Evolutionary conservation across 1,140 invertebrate genomes (phyloP).

Genomic region (Cherax destructor): DNA sequence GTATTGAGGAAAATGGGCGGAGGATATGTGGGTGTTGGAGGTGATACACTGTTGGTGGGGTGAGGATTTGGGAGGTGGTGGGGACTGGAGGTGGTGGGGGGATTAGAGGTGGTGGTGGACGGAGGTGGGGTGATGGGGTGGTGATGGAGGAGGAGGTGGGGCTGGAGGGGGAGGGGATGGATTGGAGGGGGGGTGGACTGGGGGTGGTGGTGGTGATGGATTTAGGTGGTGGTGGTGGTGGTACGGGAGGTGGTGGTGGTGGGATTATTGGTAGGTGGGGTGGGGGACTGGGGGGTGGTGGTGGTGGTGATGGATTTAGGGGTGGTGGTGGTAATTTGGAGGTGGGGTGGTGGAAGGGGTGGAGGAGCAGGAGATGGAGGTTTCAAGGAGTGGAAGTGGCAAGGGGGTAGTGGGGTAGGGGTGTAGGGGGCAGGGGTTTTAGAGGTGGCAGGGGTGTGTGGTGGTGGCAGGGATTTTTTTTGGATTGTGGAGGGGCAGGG

Average conservation of each 20-base stretch:
- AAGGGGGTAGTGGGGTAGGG: neutral
- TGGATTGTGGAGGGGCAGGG: too few relatives aligned
- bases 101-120: neutral
- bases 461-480: too few relatives aligned
- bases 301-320: neutral
- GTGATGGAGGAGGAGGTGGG: neutral
- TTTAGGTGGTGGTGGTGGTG: neutral
- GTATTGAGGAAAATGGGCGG: too few relatives aligned
- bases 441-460: too few relatives aligned
- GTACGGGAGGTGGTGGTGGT: too few relatives aligned
- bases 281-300: neutral
- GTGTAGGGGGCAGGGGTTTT: too few relatives aligned
- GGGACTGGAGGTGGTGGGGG: too few relatives aligned
- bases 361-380: too few relatives aligned
- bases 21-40: too few relatives aligned
- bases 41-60: too few relatives aligned
- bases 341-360: neutral
- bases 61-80: too few relatives aligned
- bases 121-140: neutral
- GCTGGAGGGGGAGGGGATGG: neutral
- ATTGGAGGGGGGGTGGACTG: neutral
- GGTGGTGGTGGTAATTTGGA: neutral
- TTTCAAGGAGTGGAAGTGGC: neutral
- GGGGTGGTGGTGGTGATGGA: neutral
- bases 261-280: neutral